Percentiles rank a stretch among this genome's conserved stretches.
These are phyloP conservation scores for Colius striatus DNA, from an alignment of 2,113 vertebrate species.

Conservation along the genomic window DNA sequence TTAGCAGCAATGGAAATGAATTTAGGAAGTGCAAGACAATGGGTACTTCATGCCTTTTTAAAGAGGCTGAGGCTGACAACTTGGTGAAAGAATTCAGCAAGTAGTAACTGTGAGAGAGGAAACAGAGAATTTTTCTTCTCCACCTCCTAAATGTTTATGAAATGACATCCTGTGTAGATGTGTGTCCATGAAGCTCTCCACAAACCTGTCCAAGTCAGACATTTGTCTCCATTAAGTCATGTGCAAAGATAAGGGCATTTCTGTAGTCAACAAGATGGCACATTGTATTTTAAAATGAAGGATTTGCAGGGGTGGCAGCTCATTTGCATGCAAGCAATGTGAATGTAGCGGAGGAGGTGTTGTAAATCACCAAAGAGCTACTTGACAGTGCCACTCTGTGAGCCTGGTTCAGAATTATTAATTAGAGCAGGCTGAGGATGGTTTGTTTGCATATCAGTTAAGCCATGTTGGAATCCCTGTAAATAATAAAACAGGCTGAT, in stretches of 20 bases:
- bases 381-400: conserved; percentile 64
- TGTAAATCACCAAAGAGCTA: conserved; percentile 74
- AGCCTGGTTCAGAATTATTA: conserved; percentile 78
- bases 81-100: neutral
- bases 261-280: conserved; percentile 42
- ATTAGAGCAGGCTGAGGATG: conserved; percentile 71
- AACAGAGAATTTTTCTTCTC: neutral
- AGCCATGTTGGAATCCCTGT: conserved; percentile 74
- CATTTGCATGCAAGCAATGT: conserved; percentile 75
- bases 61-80: neutral
- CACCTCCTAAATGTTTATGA: neutral
- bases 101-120: neutral
- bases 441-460: conserved; percentile 78
- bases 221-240: conserved; percentile 74
- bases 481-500: conserved; percentile 81
- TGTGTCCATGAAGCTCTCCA: conserved; percentile 15
- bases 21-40: neutral
- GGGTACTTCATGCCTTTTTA: neutral
- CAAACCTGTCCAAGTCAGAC: conserved; percentile 27
- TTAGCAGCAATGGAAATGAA: neutral
- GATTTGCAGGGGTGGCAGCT: conserved; percentile 63
- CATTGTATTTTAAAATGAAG: conserved; percentile 44
- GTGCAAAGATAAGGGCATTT: conserved; percentile 67
- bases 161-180: neutral
- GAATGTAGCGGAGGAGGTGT: conserved; percentile 46